phyloP scores from a whole-genome alignment of 1,140 invertebrate species.

The Anoplophora glabripennis region DNA sequence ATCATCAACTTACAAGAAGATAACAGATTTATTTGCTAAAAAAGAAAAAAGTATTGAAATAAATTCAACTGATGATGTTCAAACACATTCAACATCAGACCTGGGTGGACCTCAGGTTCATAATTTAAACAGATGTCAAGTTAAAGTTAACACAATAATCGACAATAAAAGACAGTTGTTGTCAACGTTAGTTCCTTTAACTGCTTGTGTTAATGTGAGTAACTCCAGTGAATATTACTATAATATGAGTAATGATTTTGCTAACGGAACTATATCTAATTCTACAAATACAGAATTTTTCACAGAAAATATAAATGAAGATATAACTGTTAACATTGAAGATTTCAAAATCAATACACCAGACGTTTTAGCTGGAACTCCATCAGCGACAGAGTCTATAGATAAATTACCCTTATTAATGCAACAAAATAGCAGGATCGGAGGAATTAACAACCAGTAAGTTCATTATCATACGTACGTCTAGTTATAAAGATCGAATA shows the following conservation, averaged over 20 bases:
- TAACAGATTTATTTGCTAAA: slow-evolving; percentile 63
- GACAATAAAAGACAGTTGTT: slow-evolving; percentile 69
- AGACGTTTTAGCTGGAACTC: slow-evolving; percentile 74
- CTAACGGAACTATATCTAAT: slow-evolving; percentile 50
- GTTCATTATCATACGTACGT: slow-evolving; percentile 38
- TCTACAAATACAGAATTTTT: slow-evolving; percentile 59
- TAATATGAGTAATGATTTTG: slow-evolving; percentile 50
- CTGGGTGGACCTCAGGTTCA: slow-evolving; percentile 33
- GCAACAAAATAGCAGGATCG: slow-evolving; percentile 81
- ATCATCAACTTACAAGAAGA: slow-evolving; percentile 64
- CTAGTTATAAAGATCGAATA: not conserved
- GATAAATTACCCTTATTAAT: too few relatives aligned
- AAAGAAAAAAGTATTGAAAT: slow-evolving; percentile 51
- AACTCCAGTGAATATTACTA: slow-evolving; percentile 66
- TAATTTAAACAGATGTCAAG: slow-evolving; percentile 46
- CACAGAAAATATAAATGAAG: slow-evolving; percentile 65
- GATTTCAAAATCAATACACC: slow-evolving; percentile 58
- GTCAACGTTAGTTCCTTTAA: slow-evolving; percentile 69
- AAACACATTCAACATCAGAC: slow-evolving; percentile 29
- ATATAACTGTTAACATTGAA: slow-evolving; percentile 49
- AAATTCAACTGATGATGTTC: not conserved
- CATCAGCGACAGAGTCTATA: slow-evolving; percentile 50
- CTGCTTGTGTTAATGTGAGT: slow-evolving; percentile 66
- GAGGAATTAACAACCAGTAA: slow-evolving; percentile 73
- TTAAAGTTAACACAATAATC: slow-evolving; percentile 53